Evolutionary conservation across 2,113 vertebrate species (phyloP).

Genomic region (Suricata suricatta): DNA sequence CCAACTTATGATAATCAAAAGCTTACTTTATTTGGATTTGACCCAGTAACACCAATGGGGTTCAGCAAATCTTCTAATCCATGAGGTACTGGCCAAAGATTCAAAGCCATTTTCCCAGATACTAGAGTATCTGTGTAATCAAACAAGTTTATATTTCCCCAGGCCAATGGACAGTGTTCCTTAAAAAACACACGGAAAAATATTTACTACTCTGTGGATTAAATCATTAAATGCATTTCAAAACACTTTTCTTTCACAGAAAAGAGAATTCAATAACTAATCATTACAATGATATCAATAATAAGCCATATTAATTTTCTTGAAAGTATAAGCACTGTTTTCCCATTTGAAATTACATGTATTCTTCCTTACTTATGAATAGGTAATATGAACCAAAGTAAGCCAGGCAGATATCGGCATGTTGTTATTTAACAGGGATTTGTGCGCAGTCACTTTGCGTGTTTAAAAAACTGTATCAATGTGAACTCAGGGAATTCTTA

Average conservation of each 20-base stretch:
- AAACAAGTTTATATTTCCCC: constrained; percentile 99
- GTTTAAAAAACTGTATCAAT: constrained; percentile 1
- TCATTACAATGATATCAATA: not conserved
- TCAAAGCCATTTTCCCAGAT: constrained; percentile 98
- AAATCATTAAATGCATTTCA: constrained; percentile 49
- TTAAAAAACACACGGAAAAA: constrained; percentile 82
- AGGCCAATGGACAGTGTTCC: constrained; percentile 98
- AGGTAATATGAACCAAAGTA: not conserved
- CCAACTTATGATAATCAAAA: constrained; percentile 26
- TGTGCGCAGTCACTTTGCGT: not conserved
- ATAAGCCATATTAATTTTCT: constrained; percentile 47
- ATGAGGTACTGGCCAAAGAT: constrained; percentile 98
- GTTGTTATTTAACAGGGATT: not conserved
- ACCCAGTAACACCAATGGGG: constrained; percentile 97
- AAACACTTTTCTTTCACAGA: constrained; percentile 10
- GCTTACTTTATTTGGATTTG: constrained; percentile 97
- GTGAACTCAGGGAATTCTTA: not conserved
- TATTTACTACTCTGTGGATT: constrained; percentile 47
- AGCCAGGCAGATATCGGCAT: not conserved
- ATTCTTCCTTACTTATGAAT: constrained; percentile 39
- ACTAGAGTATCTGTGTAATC: constrained; percentile 98
- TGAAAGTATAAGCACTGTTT: not conserved
- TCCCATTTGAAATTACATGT: not conserved
- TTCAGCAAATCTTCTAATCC: constrained; percentile 98
- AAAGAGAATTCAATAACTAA: not conserved